Conservation (phyloP, 1,140 invertebrate genomes). For the Cataglyphis hispanica region DNA sequence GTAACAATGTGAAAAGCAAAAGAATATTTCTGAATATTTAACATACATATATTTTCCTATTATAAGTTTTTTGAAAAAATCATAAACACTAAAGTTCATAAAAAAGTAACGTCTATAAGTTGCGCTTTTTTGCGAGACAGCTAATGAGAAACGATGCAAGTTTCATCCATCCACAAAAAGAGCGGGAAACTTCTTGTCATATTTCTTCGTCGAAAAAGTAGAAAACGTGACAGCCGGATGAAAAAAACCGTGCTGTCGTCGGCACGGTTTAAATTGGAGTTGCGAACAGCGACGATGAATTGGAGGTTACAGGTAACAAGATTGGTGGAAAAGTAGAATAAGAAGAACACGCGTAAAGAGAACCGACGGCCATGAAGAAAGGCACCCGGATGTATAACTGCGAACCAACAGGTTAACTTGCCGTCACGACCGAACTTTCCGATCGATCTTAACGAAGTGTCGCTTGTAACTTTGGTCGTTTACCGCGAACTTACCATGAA, state of each 20-base stretch:
- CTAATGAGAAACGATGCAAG: conserved; percentile 53
- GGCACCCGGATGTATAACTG: conserved; percentile 39
- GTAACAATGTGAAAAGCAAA: background rate
- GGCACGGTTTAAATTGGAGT: conserved; percentile 65
- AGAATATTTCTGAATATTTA: background rate
- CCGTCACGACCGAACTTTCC: conserved; percentile 51
- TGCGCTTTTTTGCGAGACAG: background rate
- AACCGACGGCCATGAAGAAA: conserved; percentile 27
- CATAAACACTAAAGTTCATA: background rate
- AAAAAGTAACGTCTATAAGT: background rate
- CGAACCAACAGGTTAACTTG: conserved; percentile 56
- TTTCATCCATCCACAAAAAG: background rate
- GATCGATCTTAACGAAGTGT: conserved; percentile 65
- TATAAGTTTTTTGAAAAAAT: background rate
- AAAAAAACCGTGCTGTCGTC: conserved; percentile 29
- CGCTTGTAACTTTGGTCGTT: conserved; percentile 61
- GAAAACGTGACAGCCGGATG: conserved; percentile 31
- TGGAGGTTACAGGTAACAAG: conserved; percentile 66
- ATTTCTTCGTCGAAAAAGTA: conserved; percentile 21
- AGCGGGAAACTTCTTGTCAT: conserved; percentile 22
- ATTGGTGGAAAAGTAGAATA: conserved; percentile 22
- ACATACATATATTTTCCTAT: background rate
- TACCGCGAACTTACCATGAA: conserved; percentile 29
- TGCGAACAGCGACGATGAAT: conserved; percentile 46
- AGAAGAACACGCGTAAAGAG: background rate